Evolutionary conservation across 2,113 vertebrate species (phyloP).

Genomic region (Menura novaehollandiae): DNA sequence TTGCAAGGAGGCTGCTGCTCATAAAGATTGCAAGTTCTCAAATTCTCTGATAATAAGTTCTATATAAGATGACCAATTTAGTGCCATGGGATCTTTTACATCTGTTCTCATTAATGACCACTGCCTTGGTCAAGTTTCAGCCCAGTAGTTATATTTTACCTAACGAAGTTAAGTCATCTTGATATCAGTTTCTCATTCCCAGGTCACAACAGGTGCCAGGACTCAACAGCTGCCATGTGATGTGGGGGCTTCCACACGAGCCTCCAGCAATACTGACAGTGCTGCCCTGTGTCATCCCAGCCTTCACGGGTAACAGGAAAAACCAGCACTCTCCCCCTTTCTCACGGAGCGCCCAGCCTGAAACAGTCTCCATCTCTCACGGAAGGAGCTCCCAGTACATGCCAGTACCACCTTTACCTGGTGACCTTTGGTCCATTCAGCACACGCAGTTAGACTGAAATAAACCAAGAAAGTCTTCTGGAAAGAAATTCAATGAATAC

Average conservation of each 20-base stretch:
- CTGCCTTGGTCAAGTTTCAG: not conserved
- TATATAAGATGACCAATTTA: not conserved
- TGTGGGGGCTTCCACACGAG: not conserved
- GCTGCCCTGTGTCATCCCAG: rapidly evolving
- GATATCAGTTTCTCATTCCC: not conserved
- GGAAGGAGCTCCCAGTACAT: not conserved
- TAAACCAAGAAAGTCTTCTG: not conserved
- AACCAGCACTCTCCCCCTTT: rapidly evolving
- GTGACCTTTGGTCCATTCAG: not conserved
- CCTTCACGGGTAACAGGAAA: rapidly evolving
- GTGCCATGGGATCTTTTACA: not conserved
- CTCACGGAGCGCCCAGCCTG: rapidly evolving
- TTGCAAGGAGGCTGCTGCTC: not conserved
- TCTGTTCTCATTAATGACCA: not conserved
- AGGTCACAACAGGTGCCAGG: not conserved
- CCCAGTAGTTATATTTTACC: conserved; percentile 15
- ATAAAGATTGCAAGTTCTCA: not conserved
- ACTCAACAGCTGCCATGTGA: not conserved
- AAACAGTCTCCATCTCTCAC: rapidly evolving
- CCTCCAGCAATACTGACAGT: rapidly evolving
- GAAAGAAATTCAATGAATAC: not conserved
- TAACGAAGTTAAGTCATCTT: not conserved
- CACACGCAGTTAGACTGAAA: not conserved
- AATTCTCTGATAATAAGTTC: not conserved
- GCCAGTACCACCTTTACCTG: not conserved